Percentiles rank a stretch among this genome's conserved stretches.
Conservation (phyloP, 2,888 invertebrate genomes). For the Amiota communis region DNA sequence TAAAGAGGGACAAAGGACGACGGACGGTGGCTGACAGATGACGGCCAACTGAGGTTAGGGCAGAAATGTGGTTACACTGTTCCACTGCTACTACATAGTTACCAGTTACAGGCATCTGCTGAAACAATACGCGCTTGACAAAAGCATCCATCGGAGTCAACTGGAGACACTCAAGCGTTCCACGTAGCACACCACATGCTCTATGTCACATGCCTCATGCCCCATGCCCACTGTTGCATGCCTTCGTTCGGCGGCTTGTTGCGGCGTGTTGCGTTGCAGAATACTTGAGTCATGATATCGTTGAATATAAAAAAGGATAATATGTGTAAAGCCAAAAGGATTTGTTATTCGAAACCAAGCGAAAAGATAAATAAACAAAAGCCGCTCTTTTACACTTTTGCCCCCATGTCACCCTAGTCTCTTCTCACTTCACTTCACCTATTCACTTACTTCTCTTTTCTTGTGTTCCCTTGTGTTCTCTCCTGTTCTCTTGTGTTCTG, state of each 20-base stretch:
- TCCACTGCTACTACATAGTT: background rate
- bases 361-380: constrained; percentile 66
- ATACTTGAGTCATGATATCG: constrained; percentile 21
- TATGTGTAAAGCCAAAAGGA: constrained; percentile 67
- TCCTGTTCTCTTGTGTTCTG: too few relatives aligned
- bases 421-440: background rate
- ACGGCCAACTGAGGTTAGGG: constrained; percentile 16
- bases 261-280: constrained; percentile 26
- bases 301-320: constrained; percentile 47
- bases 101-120: constrained; percentile 15
- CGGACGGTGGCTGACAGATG: constrained; percentile 23
- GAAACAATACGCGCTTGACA: constrained; percentile 63
- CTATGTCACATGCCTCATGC: too few relatives aligned
- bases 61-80: constrained; percentile 20
- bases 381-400: constrained; percentile 44
- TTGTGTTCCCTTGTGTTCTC: constrained; percentile 5
- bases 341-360: constrained; percentile 66
- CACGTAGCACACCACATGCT: too few relatives aligned
- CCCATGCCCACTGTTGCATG: background rate
- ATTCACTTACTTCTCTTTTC: background rate
- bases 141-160: constrained; percentile 59
- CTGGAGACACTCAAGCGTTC: constrained; percentile 47
- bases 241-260: constrained; percentile 6
- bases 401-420: background rate
- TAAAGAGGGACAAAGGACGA: constrained; percentile 7